phyloP scores from a whole-genome alignment of 2,888 invertebrate genomes.

The Eupithecia insigniata region DNA sequence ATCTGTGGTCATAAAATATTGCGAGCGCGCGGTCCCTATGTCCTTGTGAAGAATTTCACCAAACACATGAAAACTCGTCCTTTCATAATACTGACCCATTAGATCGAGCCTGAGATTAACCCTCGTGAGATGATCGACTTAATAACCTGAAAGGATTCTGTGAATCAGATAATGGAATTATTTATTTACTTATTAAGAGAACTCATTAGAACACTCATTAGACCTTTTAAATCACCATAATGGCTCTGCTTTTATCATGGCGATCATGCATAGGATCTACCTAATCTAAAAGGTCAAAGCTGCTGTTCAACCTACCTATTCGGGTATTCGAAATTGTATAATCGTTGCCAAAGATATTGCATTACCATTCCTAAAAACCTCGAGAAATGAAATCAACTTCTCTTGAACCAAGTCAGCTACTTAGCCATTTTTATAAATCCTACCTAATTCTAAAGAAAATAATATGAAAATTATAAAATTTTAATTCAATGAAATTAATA shows the following conservation, averaged over 20 bases:
- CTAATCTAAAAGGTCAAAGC: conserved; percentile 31
- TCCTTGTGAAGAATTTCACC: conserved; percentile 46
- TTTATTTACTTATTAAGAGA: conserved; percentile 43
- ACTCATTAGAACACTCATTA: conserved; percentile 33
- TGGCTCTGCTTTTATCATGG: conserved; percentile 35
- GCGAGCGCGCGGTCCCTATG: conserved; percentile 43
- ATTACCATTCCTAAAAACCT: not conserved
- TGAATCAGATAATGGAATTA: conserved; percentile 44
- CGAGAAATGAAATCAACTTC: conserved; percentile 5
- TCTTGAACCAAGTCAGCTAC: not conserved
- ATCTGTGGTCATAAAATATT: conserved; percentile 69
- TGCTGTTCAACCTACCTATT: not conserved
- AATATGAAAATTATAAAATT: conserved; percentile 27
- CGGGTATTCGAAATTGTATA: not conserved
- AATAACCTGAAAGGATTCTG: conserved; percentile 44
- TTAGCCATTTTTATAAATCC: not conserved
- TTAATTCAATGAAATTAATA: conserved; percentile 30
- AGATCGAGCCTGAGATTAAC: conserved; percentile 36
- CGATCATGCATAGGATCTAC: conserved; percentile 29
- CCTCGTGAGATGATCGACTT: conserved; percentile 45
- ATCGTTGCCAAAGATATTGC: not conserved
- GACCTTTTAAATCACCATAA: conserved; percentile 39
- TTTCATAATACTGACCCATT: conserved; percentile 39
- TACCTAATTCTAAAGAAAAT: conserved; percentile 10
- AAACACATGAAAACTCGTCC: conserved; percentile 25